Evolutionary conservation across 1,140 invertebrate species (phyloP).

Genomic region (Zaprionus tsacasi): DNA sequence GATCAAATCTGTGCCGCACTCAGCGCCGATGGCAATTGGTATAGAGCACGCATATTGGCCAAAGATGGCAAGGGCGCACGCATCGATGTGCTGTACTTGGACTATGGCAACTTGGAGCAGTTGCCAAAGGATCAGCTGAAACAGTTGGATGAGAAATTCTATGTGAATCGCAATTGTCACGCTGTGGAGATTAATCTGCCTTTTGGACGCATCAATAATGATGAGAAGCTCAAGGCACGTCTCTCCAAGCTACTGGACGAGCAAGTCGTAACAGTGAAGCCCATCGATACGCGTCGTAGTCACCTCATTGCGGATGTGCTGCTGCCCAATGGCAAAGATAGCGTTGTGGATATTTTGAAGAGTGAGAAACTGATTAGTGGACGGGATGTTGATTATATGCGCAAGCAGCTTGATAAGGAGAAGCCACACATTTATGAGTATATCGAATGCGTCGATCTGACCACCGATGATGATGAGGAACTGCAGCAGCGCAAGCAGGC

Average conservation of each 20-base stretch:
- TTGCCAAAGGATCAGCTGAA: slow-evolving; percentile 85
- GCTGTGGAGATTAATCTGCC: slow-evolving; percentile 85
- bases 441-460: slow-evolving; percentile 76
- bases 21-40: slow-evolving; percentile 88
- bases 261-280: slow-evolving; percentile 70
- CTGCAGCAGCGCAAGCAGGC: slow-evolving; percentile 46
- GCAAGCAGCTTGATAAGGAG: slow-evolving; percentile 75
- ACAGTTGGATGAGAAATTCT: slow-evolving; percentile 86
- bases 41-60: slow-evolving; percentile 86
- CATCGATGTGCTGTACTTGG: slow-evolving; percentile 88
- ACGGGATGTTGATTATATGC: slow-evolving; percentile 72
- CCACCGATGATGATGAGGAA: slow-evolving; percentile 72
- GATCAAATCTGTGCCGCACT: slow-evolving; percentile 86
- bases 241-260: slow-evolving; percentile 55
- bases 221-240: slow-evolving; percentile 51
- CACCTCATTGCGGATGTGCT: slow-evolving; percentile 70
- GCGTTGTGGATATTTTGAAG: slow-evolving; percentile 60
- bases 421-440: slow-evolving; percentile 71
- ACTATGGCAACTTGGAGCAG: slow-evolving; percentile 91
- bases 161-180: slow-evolving; percentile 84
- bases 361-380: slow-evolving; percentile 54
- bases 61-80: slow-evolving; percentile 75
- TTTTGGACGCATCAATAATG: slow-evolving; percentile 53
- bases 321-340: slow-evolving; percentile 45
- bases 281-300: slow-evolving; percentile 75